Conservation (phyloP, 2,797 vertebrate species). For the Allobates femoralis region DNA sequence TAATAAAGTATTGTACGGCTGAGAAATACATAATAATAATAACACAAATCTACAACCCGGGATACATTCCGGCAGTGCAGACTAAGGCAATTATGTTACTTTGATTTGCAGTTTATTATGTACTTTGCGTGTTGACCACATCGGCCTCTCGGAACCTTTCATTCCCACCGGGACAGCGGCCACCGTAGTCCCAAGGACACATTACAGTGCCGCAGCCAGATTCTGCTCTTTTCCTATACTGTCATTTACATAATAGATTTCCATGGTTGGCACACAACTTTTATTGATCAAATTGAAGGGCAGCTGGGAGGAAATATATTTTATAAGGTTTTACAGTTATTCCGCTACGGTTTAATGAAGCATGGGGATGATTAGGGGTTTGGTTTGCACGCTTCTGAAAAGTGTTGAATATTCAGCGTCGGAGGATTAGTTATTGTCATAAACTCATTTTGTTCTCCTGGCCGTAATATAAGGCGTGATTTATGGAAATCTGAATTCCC, state of each 20-base stretch:
- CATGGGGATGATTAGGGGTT: slow-evolving; percentile 31
- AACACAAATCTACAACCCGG: background rate
- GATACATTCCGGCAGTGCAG: background rate
- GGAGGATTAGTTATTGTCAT: slow-evolving; percentile 49
- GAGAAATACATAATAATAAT: slow-evolving; percentile 19
- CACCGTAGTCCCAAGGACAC: background rate
- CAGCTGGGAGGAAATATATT: slow-evolving; percentile 47
- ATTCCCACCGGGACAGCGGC: background rate
- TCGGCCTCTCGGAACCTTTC: background rate
- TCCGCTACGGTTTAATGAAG: slow-evolving; percentile 44
- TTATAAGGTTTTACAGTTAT: slow-evolving; percentile 34
- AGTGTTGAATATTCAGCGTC: slow-evolving; percentile 50
- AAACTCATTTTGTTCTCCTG: slow-evolving; percentile 49
- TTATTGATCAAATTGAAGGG: slow-evolving; percentile 57
- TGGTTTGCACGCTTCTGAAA: slow-evolving; percentile 9
- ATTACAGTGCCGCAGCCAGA: background rate
- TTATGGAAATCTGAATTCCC: slow-evolving; percentile 15
- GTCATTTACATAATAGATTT: slow-evolving; percentile 56
- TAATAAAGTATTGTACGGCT: background rate
- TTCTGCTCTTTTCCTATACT: background rate
- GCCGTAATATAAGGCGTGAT: background rate
- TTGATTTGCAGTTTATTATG: slow-evolving; percentile 39
- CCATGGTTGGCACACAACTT: slow-evolving; percentile 41
- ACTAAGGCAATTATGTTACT: slow-evolving; percentile 2
- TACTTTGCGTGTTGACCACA: background rate